Conservation (phyloP, 1,140 invertebrate genomes). For the Heliconius himera region DNA sequence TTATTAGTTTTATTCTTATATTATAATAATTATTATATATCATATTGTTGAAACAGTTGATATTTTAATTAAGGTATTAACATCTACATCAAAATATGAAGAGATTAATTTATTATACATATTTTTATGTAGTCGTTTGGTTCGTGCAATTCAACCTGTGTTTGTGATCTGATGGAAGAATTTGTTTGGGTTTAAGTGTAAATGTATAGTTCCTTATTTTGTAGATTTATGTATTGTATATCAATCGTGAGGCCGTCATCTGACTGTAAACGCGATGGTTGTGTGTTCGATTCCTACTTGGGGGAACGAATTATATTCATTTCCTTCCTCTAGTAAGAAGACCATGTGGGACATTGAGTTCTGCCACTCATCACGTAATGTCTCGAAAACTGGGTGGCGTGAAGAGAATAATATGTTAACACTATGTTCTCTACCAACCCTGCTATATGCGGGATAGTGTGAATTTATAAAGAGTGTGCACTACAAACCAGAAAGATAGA, state of each 20-base stretch:
- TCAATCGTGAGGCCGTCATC: no score
- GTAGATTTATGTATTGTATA: conserved; percentile 54
- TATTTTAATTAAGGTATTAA: conserved; percentile 72
- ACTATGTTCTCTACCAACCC: no score
- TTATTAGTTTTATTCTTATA: conserved; percentile 72
- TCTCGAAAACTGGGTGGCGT: no score
- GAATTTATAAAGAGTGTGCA: background rate
- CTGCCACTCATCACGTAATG: no score
- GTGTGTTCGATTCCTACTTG: no score
- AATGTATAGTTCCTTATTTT: conserved; percentile 79
- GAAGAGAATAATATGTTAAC: no score
- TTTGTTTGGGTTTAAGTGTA: conserved; percentile 73
- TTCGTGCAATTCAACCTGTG: conserved; percentile 73
- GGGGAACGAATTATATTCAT: no score
- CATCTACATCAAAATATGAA: conserved; percentile 64
- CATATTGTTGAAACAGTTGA: conserved; percentile 72
- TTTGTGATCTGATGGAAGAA: conserved; percentile 78
- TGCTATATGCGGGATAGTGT: no score
- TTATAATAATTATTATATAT: conserved; percentile 25
- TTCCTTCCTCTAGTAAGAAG: no score
- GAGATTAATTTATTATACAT: conserved; percentile 77
- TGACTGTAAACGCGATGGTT: no score
- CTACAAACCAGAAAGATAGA: background rate
- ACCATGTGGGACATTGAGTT: no score
- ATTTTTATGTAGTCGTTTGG: conserved; percentile 69